Evolutionary conservation across 2,888 invertebrate species (phyloP).

Genomic region (Pammene aurita): DNA sequence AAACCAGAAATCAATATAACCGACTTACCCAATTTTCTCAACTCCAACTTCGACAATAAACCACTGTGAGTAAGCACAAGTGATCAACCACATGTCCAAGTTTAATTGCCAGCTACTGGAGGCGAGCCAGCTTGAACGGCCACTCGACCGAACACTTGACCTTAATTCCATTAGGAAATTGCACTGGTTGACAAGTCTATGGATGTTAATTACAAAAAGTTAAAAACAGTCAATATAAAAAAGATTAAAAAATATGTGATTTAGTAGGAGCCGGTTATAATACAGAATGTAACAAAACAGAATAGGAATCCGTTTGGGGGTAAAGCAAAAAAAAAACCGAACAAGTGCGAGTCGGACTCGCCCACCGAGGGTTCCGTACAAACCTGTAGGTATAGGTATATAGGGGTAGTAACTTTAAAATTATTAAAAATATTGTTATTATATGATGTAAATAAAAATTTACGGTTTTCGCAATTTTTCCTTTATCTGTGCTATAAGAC

Average conservation of each 20-base stretch:
- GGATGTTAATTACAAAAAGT: neutral
- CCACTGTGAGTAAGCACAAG: slow-evolving; percentile 12
- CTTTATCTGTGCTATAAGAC: too few relatives aligned
- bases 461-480: too few relatives aligned
- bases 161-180: slow-evolving; percentile 15
- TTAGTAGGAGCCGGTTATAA: too few relatives aligned
- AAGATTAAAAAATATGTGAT: neutral
- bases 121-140: slow-evolving; percentile 12
- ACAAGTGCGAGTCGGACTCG: too few relatives aligned
- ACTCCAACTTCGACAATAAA: neutral
- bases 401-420: too few relatives aligned
- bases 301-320: too few relatives aligned
- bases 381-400: too few relatives aligned
- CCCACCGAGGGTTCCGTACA: too few relatives aligned
- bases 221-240: neutral
- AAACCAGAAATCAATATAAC: neutral
- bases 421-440: too few relatives aligned
- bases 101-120: slow-evolving; percentile 24
- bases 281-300: too few relatives aligned
- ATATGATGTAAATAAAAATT: too few relatives aligned
- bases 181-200: slow-evolving; percentile 8
- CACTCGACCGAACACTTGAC: slow-evolving; percentile 10
- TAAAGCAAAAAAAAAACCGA: too few relatives aligned
- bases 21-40: neutral
- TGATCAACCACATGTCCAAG: slow-evolving; percentile 18